These are phyloP conservation scores for Euwallacea fornicatus DNA, from an alignment of 1,140 invertebrate species.

Conservation along the genomic window DNA sequence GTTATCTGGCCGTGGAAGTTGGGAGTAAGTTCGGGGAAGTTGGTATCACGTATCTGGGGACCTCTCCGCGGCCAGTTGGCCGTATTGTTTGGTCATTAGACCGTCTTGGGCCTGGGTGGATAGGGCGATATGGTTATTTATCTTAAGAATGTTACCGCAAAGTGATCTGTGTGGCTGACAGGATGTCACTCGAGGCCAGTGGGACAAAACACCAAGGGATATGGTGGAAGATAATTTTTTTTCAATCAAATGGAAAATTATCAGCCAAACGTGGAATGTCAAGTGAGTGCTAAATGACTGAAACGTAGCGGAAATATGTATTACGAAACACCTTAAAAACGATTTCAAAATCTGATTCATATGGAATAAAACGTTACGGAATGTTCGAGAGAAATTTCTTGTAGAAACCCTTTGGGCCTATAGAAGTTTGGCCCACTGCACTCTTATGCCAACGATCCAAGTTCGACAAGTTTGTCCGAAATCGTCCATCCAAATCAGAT, in stretches of 20 bases:
- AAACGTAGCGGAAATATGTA: no score
- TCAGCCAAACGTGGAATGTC: no score
- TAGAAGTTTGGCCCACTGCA: constrained; percentile 24
- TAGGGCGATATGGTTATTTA: constrained; percentile 53
- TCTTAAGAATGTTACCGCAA: constrained; percentile 53
- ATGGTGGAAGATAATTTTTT: no score
- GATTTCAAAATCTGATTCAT: no score
- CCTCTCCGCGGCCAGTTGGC: constrained; percentile 45
- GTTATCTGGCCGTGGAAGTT: constrained; percentile 33
- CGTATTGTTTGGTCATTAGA: constrained; percentile 51
- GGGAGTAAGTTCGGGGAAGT: constrained; percentile 40
- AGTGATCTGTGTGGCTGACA: constrained; percentile 49
- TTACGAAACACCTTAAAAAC: no score
- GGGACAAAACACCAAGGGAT: not conserved
- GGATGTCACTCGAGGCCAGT: constrained; percentile 39
- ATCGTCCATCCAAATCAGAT: constrained; percentile 45
- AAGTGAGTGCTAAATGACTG: no score
- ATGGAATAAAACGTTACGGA: no score
- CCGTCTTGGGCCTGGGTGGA: constrained; percentile 44
- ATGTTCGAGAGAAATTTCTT: no score
- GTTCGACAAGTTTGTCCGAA: constrained; percentile 49
- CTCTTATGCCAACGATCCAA: constrained; percentile 49
- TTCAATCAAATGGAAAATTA: no score
- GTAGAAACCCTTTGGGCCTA: no score
- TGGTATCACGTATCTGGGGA: constrained; percentile 46